These are phyloP conservation scores for Metaphire vulgaris DNA, from an alignment of 1,140 invertebrate species.

Conservation along the genomic window DNA sequence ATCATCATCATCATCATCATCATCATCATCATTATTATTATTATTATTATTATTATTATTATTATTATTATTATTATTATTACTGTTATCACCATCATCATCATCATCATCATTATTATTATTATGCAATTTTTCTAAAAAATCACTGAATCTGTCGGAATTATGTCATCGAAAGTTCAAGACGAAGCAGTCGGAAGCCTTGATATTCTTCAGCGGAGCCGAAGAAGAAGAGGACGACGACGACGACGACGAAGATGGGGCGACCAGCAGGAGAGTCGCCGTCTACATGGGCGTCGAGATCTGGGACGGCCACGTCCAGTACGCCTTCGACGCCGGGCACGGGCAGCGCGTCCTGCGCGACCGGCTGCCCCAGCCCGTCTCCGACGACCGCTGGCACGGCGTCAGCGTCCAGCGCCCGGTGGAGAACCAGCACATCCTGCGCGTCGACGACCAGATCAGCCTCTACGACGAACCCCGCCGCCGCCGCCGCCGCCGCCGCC, in stretches of 20 bases:
- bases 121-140: too few relatives aligned
- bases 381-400: conserved; percentile 2
- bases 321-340: background rate
- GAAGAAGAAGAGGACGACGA: background rate
- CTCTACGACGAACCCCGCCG: background rate
- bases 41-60: too few relatives aligned
- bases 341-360: background rate
- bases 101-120: too few relatives aligned
- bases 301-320: background rate
- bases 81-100: too few relatives aligned
- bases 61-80: too few relatives aligned
- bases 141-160: too few relatives aligned
- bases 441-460: conserved; percentile 9
- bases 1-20: too few relatives aligned
- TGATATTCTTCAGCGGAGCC: background rate
- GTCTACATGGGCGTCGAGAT: background rate
- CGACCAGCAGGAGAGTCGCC: too few relatives aligned
- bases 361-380: background rate
- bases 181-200: background rate
- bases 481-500: too few relatives aligned
- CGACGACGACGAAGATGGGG: too few relatives aligned
- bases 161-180: too few relatives aligned
- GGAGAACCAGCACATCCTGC: conserved; percentile 1
- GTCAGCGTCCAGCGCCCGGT: background rate
- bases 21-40: too few relatives aligned